Evolutionary conservation across 2,888 invertebrate genomes (phyloP).

Genomic region (Mesopsocus fuscifrons): DNA sequence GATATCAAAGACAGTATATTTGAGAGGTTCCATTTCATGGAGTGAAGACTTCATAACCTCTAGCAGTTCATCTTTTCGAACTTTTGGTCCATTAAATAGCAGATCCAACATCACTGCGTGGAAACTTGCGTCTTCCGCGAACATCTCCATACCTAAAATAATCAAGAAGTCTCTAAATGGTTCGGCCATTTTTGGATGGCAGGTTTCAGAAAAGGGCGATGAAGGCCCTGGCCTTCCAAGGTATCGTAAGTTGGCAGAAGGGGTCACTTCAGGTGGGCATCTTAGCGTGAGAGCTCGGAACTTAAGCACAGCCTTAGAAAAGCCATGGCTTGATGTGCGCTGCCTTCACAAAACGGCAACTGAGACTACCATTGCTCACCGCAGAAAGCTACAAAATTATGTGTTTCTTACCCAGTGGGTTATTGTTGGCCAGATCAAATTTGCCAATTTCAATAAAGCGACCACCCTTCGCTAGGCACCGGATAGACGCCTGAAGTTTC

Average conservation of each 20-base stretch:
- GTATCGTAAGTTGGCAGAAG: too few relatives aligned
- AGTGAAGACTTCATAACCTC: slow-evolving; percentile 42
- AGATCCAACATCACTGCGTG: slow-evolving; percentile 61
- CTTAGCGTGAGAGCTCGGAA: too few relatives aligned
- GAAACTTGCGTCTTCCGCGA: slow-evolving; percentile 52
- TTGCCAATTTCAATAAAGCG: slow-evolving; percentile 75
- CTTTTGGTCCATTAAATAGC: slow-evolving; percentile 32
- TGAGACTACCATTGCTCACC: too few relatives aligned
- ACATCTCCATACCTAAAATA: slow-evolving; percentile 34
- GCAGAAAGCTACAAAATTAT: too few relatives aligned
- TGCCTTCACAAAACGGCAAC: too few relatives aligned
- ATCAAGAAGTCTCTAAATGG: slow-evolving; percentile 2
- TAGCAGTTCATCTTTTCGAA: slow-evolving; percentile 33
- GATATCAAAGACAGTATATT: slow-evolving; percentile 38
- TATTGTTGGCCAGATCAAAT: slow-evolving; percentile 54
- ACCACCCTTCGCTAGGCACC: slow-evolving; percentile 39
- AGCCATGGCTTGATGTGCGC: too few relatives aligned
- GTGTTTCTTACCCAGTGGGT: slow-evolving; percentile 33
- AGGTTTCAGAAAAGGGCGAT: too few relatives aligned
- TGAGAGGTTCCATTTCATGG: slow-evolving; percentile 44
- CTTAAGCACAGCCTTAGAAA: too few relatives aligned
- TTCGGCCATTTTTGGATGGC: neutral
- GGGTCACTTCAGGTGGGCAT: too few relatives aligned
- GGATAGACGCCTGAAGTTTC: slow-evolving; percentile 53
- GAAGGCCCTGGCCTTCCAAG: too few relatives aligned